Conservation (phyloP, 53 echinoderm and acorn worm genomes). For the Paracentrotus lividus region DNA sequence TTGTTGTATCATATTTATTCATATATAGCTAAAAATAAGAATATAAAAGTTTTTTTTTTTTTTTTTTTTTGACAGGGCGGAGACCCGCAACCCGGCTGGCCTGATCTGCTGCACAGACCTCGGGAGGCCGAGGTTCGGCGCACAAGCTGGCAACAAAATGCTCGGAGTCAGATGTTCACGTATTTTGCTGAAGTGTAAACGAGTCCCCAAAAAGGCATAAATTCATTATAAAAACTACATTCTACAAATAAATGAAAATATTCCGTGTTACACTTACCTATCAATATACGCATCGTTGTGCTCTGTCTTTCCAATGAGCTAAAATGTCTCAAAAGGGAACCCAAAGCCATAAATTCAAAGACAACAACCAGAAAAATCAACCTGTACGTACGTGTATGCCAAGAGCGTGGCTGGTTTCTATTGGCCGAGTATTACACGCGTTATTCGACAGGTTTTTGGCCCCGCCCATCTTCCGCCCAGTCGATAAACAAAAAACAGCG, state of each 20-base stretch:
- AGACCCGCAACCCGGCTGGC: no score
- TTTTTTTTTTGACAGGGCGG: no score
- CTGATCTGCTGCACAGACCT: no score
- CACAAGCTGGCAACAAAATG: no score
- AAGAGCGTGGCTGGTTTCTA: constrained; percentile 35
- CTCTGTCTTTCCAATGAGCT: neutral
- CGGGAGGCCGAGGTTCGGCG: no score
- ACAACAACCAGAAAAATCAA: neutral
- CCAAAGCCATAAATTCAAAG: neutral
- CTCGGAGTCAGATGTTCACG: no score
- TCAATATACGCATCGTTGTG: constrained; percentile 10
- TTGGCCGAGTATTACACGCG: constrained; percentile 59
- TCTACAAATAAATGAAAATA: neutral
- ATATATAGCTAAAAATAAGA: no score
- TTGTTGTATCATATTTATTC: no score
- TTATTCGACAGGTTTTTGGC: neutral
- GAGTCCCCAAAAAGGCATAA: no score
- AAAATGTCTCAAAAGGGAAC: neutral
- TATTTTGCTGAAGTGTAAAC: no score
- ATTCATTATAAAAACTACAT: no score
- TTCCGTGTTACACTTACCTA: constrained; percentile 7
- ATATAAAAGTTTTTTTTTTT: no score
- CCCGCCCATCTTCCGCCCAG: neutral
- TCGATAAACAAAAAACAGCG: neutral
- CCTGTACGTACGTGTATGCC: neutral